Base-by-base conservation (phyloP, 2,888 invertebrate species). In the Cosmopolites sordidus region DNA sequence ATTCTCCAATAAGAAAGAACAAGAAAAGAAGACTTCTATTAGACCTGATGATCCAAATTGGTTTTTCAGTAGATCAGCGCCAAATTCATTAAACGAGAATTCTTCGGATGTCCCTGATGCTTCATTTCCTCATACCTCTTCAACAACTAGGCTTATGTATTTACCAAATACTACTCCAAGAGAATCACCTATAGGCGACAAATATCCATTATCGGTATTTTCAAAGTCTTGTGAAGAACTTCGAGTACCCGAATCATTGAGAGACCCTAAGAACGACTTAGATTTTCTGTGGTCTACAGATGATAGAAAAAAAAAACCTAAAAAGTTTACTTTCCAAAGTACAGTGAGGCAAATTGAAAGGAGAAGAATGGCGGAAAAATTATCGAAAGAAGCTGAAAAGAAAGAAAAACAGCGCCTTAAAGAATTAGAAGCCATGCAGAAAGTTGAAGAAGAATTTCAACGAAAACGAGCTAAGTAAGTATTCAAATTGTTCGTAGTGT, bases 361-460 rank as follows among this genome's bases (percentile, higher is more conserved):
- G 55, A 80, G 83, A 42, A 75, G 83, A 47, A 72, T 90, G 44
- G 86, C 89, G 0, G 89, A 89, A 66, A 85, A 83, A 71, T 76
- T 89, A 53, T 86, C 87, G 14, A 81, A 80, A 58, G 87, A 89
- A 68, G 87, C 87, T 0, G 88, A 89, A 66, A 78, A 82, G 48
- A 87, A 86, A 72, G 88, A 90, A 71, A 83, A 83, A 48, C 84
- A 88, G 72, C 75, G 89, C 47, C 77, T 83, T 51, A 81, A 83
- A 55, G 90, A 91, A 71, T 76, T 89, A 65, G 89, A 90, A 72
- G 88, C 87, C 59, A 89, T 92, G 86, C 81, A 86, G 64, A 82
- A 86, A 68, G 91, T 91, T 2, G 90, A 91, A 68, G 90, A 91
- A 69, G 91, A 92, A 71, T 92, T 92, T 72, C 90, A 91, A 70